phyloP scores from a whole-genome alignment of 2,113 vertebrate genomes.

The Rattus rattus region DNA sequence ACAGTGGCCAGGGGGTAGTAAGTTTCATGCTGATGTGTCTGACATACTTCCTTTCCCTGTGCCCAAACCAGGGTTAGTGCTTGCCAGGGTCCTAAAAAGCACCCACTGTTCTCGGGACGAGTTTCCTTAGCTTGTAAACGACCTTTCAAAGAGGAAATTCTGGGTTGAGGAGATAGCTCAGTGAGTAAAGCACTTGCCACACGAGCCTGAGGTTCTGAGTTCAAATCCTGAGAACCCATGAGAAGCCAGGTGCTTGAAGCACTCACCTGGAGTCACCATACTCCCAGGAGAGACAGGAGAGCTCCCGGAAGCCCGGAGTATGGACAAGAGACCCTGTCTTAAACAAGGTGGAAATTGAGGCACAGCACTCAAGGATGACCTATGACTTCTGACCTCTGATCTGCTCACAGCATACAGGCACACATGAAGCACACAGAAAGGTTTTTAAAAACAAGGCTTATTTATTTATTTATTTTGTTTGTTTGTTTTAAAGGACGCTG shows the following conservation, averaged over 20 bases:
- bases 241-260: not conserved
- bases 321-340: not conserved
- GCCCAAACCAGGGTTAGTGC: rapidly evolving
- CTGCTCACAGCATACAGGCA: not conserved
- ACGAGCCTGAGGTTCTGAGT: not conserved
- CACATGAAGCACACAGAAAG: not conserved
- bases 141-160: not conserved
- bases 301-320: not conserved
- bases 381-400: too few relatives aligned
- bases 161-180: not conserved
- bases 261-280: too few relatives aligned
- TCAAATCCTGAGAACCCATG: not conserved
- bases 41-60: rapidly evolving
- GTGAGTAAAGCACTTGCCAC: not conserved
- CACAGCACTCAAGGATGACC: not conserved
- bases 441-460: not conserved
- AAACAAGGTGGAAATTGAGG: not conserved
- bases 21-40: rapidly evolving
- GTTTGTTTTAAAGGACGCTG: too few relatives aligned
- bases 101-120: too few relatives aligned
- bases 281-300: not conserved
- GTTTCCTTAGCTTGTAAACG: not conserved
- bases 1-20: not conserved
- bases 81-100: rapidly evolving
- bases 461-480: too few relatives aligned